Base-by-base conservation (phyloP, 2,888 invertebrate species). In the Nephrotoma guestfalica region DNA sequence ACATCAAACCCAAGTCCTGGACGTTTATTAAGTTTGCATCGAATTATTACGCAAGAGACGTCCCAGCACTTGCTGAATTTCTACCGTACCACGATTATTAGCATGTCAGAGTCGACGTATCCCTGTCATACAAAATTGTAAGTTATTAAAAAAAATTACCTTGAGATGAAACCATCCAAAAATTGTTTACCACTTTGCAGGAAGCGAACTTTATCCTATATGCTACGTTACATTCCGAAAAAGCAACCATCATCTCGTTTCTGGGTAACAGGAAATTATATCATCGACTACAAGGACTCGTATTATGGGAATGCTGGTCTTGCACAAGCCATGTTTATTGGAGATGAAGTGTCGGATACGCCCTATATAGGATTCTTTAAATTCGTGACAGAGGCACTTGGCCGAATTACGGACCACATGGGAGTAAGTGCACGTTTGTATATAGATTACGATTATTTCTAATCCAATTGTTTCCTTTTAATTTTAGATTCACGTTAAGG, bases 231-330 rank as follows among this genome's bases (percentile, higher is more conserved):
- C 88, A 92, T 95, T 86, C 92, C 93, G 0, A 92, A 93, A 88
- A 92, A 93, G 88, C 93, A 94, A 0, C 92, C 93, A 6, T 92
- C 92, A 0, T 90, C 91, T 9, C 92, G 93, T 5, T 93, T 93
- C 88, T 94, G 95, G 93, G 93, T 94, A 0, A 95, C 95, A 0
- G 95, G 95, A 42, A 95, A 95, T 90, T 95, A 95, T 89, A 93
- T 96, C 87, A 93, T 95, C 88, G 95, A 95, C 87, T 94, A 94
- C 88, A 93, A 94, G n/a, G 94, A 95, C 88, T 93, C 93, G 0
- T 93, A 93, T 47, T 92, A 93, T 87, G 93, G 93, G 86, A 93
- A 93, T 87, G 94, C 94, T 0, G 93, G 93, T 2, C 92, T 94
- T 91, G 88, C 94, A 18, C 93, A 94, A 88, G 92, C 94, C 41